Percentiles rank a stretch among this genome's conserved stretches.
These are phyloP conservation scores for Sebastes schlegelii DNA, from an alignment of 2,113 vertebrate species.

Conservation along the genomic window DNA sequence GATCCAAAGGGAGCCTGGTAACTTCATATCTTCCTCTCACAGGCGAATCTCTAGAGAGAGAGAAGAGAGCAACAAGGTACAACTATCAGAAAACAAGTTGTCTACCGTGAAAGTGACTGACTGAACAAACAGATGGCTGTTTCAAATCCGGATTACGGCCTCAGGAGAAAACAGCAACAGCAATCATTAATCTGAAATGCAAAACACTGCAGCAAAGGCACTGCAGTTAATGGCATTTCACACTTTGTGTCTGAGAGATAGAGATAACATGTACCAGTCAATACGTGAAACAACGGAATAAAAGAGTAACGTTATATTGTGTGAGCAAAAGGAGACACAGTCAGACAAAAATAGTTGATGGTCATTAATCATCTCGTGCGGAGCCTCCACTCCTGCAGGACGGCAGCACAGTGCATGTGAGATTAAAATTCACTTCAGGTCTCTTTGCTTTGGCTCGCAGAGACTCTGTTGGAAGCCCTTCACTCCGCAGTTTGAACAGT, in stretches of 20 bases:
- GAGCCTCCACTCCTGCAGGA: constrained; percentile 21
- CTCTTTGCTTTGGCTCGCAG: constrained; percentile 56
- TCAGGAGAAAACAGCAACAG: constrained; percentile 34
- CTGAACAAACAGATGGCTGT: constrained; percentile 54
- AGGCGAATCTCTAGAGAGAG: constrained; percentile 62
- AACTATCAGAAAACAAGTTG: constrained; percentile 45
- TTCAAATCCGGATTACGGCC: constrained; percentile 53
- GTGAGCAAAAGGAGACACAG: not conserved
- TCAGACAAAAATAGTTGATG: constrained; percentile 36
- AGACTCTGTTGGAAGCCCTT: constrained; percentile 50
- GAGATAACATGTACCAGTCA: not conserved
- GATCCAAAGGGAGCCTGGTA: constrained; percentile 67
- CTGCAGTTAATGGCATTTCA: constrained; percentile 34
- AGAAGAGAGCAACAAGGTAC: constrained; percentile 37
- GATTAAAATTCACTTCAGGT: constrained; percentile 58
- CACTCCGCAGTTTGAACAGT: constrained; percentile 38
- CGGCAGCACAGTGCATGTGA: constrained; percentile 23
- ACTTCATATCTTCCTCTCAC: constrained; percentile 77
- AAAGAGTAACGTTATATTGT: constrained; percentile 9
- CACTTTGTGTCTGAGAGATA: not conserved
- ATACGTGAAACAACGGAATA: constrained; percentile 4
- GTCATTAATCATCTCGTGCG: constrained; percentile 50
- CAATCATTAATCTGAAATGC: constrained; percentile 67
- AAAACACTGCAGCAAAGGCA: constrained; percentile 58
- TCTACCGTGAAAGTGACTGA: constrained; percentile 52